Conservation (phyloP, 2,888 invertebrate genomes). For the Cinara cedri region DNA sequence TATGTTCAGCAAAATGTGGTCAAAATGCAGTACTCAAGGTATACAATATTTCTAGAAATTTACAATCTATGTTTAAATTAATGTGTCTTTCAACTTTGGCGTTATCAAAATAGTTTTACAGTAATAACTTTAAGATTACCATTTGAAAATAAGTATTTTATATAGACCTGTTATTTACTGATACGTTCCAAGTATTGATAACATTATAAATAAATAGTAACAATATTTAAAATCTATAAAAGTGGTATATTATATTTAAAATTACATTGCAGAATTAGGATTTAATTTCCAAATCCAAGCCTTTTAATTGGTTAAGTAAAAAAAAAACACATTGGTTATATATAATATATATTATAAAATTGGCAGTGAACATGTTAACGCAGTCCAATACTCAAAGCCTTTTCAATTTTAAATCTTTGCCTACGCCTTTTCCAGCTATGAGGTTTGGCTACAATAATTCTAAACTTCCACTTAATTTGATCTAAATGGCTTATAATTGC, state of each 20-base stretch:
- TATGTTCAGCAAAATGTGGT: conserved; percentile 47
- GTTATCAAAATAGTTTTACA: background rate
- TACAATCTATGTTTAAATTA: background rate
- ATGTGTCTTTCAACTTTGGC: background rate
- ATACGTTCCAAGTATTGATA: no score
- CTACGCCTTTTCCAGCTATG: no score
- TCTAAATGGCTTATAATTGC: no score
- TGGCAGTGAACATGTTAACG: no score
- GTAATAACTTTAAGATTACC: background rate
- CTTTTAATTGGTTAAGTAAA: no score
- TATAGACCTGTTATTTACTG: background rate
- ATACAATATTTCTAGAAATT: background rate
- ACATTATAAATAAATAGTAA: background rate
- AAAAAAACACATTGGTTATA: no score
- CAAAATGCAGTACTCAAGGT: conserved; percentile 48
- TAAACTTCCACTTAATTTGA: no score
- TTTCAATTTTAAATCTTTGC: no score
- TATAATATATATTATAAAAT: no score
- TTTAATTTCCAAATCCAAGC: no score
- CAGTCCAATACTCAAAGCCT: no score
- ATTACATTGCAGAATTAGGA: background rate
- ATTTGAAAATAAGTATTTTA: background rate
- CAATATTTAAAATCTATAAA: background rate
- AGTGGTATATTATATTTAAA: background rate
- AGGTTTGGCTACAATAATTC: no score